A percentile compares a stretch with the other conserved stretches of the same genome.
Conservation (phyloP, 1,140 invertebrate genomes). For the Hormaphis cornu region DNA sequence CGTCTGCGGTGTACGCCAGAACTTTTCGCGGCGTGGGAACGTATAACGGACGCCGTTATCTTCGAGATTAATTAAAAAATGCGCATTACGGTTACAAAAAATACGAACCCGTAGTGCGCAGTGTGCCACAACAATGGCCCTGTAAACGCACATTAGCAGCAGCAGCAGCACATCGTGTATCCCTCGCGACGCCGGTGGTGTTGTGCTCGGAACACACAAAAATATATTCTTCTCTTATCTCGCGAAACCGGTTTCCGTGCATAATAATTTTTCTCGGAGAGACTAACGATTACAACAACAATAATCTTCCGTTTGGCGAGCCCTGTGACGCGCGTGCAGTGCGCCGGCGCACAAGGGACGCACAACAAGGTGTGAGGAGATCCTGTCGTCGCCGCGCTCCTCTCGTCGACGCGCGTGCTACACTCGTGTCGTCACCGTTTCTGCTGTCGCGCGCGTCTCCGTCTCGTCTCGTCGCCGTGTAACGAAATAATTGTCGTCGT, state of each 20-base stretch:
- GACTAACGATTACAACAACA: too few species aligned
- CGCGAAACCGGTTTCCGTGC: conserved; percentile 17
- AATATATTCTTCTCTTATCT: conserved; percentile 26
- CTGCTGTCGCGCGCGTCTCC: background rate
- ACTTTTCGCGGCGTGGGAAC: background rate
- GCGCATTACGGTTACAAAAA: conserved; percentile 11
- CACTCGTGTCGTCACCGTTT: too few species aligned
- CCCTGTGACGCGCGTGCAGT: too few species aligned
- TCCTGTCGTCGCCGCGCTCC: too few species aligned
- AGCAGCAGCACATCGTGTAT: too few species aligned
- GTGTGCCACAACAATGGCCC: conserved; percentile 3
- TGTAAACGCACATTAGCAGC: background rate
- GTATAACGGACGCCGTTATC: background rate
- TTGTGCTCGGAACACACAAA: background rate
- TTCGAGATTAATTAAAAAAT: conserved; percentile 24
- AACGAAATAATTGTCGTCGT: too few species aligned
- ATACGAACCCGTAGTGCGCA: too few species aligned
- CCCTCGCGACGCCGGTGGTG: too few species aligned
- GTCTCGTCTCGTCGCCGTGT: background rate
- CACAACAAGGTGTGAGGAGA: too few species aligned
- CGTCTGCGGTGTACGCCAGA: background rate
- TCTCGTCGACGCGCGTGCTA: too few species aligned
- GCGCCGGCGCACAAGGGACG: too few species aligned
- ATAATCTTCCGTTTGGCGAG: too few species aligned
- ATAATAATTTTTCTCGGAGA: conserved; percentile 4